phyloP scores from a whole-genome alignment of 2,113 vertebrate genomes.

The Mungos mungo region DNA sequence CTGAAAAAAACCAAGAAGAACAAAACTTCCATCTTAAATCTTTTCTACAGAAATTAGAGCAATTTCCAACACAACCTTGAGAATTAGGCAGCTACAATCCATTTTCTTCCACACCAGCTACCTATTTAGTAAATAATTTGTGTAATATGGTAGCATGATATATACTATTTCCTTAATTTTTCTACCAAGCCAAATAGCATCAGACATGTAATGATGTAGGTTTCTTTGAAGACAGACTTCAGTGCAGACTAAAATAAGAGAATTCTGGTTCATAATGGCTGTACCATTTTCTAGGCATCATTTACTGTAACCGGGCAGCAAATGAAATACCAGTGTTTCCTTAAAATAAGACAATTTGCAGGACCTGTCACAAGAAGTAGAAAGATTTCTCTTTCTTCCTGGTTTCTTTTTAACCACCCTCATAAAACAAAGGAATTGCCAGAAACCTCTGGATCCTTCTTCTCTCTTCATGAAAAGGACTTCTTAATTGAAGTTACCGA shows the following conservation, averaged over 20 bases:
- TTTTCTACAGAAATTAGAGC: slow-evolving; percentile 29
- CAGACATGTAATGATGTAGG: slow-evolving; percentile 47
- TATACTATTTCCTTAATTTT: slow-evolving; percentile 56
- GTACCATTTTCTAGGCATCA: slow-evolving; percentile 70
- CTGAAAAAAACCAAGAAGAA: background rate
- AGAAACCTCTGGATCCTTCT: slow-evolving; percentile 72
- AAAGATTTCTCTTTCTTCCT: slow-evolving; percentile 76
- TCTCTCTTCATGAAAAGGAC: slow-evolving; percentile 58
- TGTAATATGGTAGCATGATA: background rate
- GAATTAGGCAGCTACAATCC: slow-evolving; percentile 51
- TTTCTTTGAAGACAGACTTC: slow-evolving; percentile 68
- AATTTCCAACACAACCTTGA: slow-evolving; percentile 47
- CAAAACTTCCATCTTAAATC: slow-evolving; percentile 62
- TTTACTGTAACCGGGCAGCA: slow-evolving; percentile 66
- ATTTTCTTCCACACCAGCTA: slow-evolving; percentile 27
- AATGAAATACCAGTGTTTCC: slow-evolving; percentile 64
- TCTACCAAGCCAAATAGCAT: slow-evolving; percentile 36
- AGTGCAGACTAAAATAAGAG: slow-evolving; percentile 61
- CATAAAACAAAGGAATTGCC: slow-evolving; percentile 84
- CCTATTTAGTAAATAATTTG: slow-evolving; percentile 65
- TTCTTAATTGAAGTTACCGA: slow-evolving; percentile 76
- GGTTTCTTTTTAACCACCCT: slow-evolving; percentile 75
- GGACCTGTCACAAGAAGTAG: slow-evolving; percentile 71
- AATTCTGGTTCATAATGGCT: slow-evolving; percentile 55
- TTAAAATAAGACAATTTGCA: slow-evolving; percentile 80